These are phyloP conservation scores for Drosophila repletoides DNA, from an alignment of 1,140 invertebrate genomes.

Conservation along the genomic window DNA sequence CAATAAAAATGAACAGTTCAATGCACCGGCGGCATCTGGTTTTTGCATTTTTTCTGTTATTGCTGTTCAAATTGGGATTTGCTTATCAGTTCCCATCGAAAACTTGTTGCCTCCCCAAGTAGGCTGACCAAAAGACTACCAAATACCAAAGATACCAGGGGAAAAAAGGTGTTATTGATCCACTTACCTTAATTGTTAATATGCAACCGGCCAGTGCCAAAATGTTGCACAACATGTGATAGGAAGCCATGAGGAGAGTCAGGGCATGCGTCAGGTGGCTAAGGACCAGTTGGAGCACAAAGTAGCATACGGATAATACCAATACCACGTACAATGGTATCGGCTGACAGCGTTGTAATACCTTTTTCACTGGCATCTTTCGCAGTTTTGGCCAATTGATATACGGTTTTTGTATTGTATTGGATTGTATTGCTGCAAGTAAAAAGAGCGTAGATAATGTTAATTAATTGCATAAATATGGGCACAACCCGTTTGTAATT, in stretches of 20 bases:
- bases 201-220: slow-evolving; percentile 89
- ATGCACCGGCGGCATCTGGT: slow-evolving; percentile 27
- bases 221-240: slow-evolving; percentile 93
- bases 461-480: slow-evolving; percentile 38
- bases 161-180: slow-evolving; percentile 15
- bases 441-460: not conserved
- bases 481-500: not conserved
- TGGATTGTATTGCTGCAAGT: slow-evolving; percentile 9
- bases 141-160: not conserved
- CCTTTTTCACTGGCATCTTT: slow-evolving; percentile 88
- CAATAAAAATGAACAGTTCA: slow-evolving; percentile 19
- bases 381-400: not conserved
- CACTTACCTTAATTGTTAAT: slow-evolving; percentile 88
- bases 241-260: slow-evolving; percentile 91
- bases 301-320: slow-evolving; percentile 87
- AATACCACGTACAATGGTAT: slow-evolving; percentile 88
- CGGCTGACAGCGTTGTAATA: slow-evolving; percentile 87
- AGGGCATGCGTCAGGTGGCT: slow-evolving; percentile 92
- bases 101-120: slow-evolving; percentile 33
- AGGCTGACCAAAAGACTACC: slow-evolving; percentile 1
- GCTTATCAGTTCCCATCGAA: slow-evolving; percentile 26
- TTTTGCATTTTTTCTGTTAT: not conserved
- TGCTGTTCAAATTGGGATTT: slow-evolving; percentile 11
- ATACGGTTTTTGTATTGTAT: too few species aligned
- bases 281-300: slow-evolving; percentile 88